A percentile compares a stretch with the other conserved stretches of the same genome.
Conservation (phyloP, 2,113 vertebrate genomes). For the Gobio gobio region DNA sequence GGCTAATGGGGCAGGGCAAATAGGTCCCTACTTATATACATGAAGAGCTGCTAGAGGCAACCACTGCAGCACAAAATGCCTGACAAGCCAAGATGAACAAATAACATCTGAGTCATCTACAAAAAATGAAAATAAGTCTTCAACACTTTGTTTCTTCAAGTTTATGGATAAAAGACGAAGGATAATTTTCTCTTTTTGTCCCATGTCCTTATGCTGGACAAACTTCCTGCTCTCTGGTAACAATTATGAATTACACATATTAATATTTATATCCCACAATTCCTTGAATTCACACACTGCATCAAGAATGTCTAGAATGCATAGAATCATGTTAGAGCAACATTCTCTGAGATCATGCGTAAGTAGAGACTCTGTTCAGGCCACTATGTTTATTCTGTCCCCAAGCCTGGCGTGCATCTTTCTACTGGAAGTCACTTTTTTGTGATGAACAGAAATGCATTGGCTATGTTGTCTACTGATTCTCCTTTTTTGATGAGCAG, state of each 20-base stretch:
- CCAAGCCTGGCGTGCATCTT: neutral
- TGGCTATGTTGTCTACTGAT: neutral
- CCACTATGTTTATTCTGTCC: neutral
- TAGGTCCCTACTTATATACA: slow-evolving; percentile 61
- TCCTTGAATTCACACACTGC: neutral
- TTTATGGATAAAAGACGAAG: slow-evolving; percentile 18
- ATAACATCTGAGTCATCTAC: slow-evolving; percentile 37
- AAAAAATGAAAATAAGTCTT: slow-evolving; percentile 23
- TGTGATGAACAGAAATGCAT: neutral
- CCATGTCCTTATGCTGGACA: neutral
- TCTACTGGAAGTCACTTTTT: neutral
- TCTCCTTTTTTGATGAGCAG: neutral
- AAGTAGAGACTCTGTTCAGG: slow-evolving; percentile 35
- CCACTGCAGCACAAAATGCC: slow-evolving; percentile 48
- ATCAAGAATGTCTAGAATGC: slow-evolving; percentile 16
- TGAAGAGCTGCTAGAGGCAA: slow-evolving; percentile 61
- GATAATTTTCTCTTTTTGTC: neutral
- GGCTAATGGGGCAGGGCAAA: slow-evolving; percentile 60
- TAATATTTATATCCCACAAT: slow-evolving; percentile 16
- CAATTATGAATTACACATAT: neutral
- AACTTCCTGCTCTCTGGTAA: neutral
- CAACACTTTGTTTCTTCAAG: slow-evolving; percentile 14
- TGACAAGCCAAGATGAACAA: slow-evolving; percentile 44
- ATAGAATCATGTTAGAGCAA: slow-evolving; percentile 36
- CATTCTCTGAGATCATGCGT: slow-evolving; percentile 36